Evolutionary conservation across 2,888 invertebrate species (phyloP).

Genomic region (Folsomia manolachei): DNA sequence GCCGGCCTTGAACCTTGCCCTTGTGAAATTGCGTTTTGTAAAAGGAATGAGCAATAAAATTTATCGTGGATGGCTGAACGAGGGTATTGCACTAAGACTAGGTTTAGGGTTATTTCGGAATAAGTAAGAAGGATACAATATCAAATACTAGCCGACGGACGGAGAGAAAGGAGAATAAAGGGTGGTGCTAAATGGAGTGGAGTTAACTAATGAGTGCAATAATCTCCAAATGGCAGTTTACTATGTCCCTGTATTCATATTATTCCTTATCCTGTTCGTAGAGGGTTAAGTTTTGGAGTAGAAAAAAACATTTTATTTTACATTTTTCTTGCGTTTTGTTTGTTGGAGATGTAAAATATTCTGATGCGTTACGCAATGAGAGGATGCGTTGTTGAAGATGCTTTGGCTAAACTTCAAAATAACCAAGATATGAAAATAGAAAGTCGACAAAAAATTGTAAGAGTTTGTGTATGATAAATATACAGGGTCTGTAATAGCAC

Average conservation of each 20-base stretch:
- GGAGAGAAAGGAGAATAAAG: neutral
- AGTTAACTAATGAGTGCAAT: slow-evolving; percentile 7
- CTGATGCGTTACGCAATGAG: too few species aligned
- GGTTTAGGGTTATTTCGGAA: too few species aligned
- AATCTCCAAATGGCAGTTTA: neutral
- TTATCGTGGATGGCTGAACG: neutral
- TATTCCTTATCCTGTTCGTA: neutral
- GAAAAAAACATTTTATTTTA: neutral
- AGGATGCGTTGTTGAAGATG: too few species aligned
- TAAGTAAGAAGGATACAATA: too few species aligned
- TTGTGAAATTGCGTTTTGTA: neutral
- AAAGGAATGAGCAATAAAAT: neutral
- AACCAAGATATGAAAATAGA: too few species aligned
- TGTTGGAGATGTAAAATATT: too few species aligned
- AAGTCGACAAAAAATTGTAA: too few species aligned
- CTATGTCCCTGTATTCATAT: neutral
- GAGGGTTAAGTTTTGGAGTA: neutral
- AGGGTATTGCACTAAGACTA: neutral
- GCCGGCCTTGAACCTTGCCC: neutral
- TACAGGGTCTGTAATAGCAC: too few species aligned
- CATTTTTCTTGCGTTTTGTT: too few species aligned
- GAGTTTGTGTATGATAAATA: too few species aligned
- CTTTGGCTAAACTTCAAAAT: too few species aligned
- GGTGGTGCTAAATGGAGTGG: slow-evolving; percentile 7
- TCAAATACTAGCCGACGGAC: neutral